phyloP scores from a whole-genome alignment of 1,140 invertebrate species.

The Microplitis demolitor region DNA sequence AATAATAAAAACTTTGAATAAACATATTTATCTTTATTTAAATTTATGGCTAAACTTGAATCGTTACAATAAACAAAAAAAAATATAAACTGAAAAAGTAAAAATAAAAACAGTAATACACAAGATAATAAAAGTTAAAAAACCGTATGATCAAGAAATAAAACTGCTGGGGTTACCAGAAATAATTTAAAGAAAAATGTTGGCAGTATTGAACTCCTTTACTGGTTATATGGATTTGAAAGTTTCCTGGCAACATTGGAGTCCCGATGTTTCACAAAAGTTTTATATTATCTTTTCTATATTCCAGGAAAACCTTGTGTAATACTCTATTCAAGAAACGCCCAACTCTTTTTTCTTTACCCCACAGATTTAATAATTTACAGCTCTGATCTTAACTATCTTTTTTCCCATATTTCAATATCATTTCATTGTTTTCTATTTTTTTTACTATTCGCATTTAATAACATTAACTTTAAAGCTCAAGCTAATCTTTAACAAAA shows the following conservation, averaged over 20 bases:
- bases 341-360: not conserved
- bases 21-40: no score
- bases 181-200: slow-evolving; percentile 11
- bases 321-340: not conserved
- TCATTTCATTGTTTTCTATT: no score
- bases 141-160: not conserved
- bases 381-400: not conserved
- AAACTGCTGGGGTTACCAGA: not conserved
- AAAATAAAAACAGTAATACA: not conserved
- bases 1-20: no score
- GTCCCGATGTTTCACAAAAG: not conserved
- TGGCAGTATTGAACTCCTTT: slow-evolving; percentile 11
- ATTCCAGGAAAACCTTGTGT: not conserved
- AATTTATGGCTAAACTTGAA: no score
- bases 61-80: no score
- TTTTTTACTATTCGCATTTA: no score
- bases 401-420: not conserved
- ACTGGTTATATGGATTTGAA: not conserved
- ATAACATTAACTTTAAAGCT: no score
- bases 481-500: no score
- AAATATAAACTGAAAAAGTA: not conserved
- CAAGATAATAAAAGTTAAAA: not conserved
- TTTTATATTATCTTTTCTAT: slow-evolving; percentile 6
- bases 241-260: slow-evolving; percentile 15
- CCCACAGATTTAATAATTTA: slow-evolving; percentile 9